Evolutionary conservation across 2,888 invertebrate species (phyloP).

Genomic region (Pogonocherus hispidulus): DNA sequence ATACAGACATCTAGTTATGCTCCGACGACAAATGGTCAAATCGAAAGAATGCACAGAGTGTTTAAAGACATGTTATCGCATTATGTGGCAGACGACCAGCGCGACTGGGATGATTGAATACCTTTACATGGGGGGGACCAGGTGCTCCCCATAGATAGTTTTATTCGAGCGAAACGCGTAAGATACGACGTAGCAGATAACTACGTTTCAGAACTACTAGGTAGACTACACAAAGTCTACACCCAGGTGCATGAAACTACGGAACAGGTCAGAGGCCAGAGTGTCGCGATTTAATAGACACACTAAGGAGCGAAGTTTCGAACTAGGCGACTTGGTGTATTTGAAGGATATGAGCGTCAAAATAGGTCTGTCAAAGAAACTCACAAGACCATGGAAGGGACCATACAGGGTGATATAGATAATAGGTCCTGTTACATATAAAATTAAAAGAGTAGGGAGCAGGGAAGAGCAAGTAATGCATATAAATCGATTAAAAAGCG

Average conservation of each 20-base stretch:
- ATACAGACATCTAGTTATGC: conserved; percentile 55
- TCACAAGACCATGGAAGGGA: conserved; percentile 12
- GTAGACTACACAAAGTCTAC: conserved; percentile 14
- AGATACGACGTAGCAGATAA: conserved; percentile 44
- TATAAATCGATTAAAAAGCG: conserved; percentile 31
- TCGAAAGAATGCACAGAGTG: conserved; percentile 56
- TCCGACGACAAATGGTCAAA: conserved; percentile 56
- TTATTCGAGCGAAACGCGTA: conserved; percentile 35
- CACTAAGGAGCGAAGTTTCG: neutral
- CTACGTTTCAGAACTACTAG: conserved; percentile 40
- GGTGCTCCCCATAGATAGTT: conserved; percentile 41
- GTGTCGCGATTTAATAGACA: conserved; percentile 12
- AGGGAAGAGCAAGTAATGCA: conserved; percentile 39
- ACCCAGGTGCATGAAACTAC: conserved; percentile 1
- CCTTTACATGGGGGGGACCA: conserved; percentile 51
- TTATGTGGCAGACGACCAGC: conserved; percentile 47
- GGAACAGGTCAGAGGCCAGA: conserved; percentile 9
- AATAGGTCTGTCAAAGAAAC: conserved; percentile 15
- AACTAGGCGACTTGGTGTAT: conserved; percentile 15
- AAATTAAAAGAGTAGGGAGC: conserved; percentile 32
- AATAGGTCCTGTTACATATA: conserved; percentile 36
- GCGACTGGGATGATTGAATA: conserved; percentile 56
- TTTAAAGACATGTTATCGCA: conserved; percentile 55
- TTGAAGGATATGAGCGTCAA: conserved; percentile 4
- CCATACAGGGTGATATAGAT: conserved; percentile 14